Base-by-base conservation (phyloP, 2,113 vertebrate genomes). In the Periophthalmodon schlosseri region DNA sequence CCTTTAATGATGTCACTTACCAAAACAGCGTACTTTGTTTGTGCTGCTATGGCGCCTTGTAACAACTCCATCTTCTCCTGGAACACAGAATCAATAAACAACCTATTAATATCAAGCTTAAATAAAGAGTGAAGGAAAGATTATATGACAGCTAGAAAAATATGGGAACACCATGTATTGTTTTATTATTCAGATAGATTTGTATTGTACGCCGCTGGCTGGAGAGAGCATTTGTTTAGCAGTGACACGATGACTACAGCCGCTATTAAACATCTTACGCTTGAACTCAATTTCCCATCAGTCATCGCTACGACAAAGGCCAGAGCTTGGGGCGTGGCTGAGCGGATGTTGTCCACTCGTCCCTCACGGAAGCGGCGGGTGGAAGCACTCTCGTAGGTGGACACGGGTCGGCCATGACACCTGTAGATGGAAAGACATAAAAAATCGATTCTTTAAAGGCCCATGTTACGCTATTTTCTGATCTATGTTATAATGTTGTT, bases 311-410 rank as follows among this genome's bases (percentile, higher is more conserved):
- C 95, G 72, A 94, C 96, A 88, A 99, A 99, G 56, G 87, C 89
- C 81, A 96, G 73, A 0, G 95, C 97, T 87, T 97, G 96, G 0
- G 87, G 88, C 20, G 98, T 99, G 54, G 97, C 95, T 0, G 98
- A 98, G 52, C 98, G 95, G 21, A 99, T 99, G 76, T 99, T 99
- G 86, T 99, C 98, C 0, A 99, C 97, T 60, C 98, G 91, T 21
- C 98, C 98, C 60, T 96, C 90, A 34, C 80, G 92, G 76, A 99
- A 99, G 0, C 97, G 94, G 0, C 98, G 95, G 34, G 94, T 95
- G 57, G 98, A 99, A n/a, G 98, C 98, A 0, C 98, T 99, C 92
- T 99, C 98, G 0, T 99, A 99, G 34, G 96, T 99, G 0, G 95
- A 92, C 33, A 96, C 96, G 0, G 94, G 92, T 81, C 86, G 94